Evolutionary conservation across 2,797 vertebrate genomes (phyloP).

Genomic region (Thamnophis elegans): DNA sequence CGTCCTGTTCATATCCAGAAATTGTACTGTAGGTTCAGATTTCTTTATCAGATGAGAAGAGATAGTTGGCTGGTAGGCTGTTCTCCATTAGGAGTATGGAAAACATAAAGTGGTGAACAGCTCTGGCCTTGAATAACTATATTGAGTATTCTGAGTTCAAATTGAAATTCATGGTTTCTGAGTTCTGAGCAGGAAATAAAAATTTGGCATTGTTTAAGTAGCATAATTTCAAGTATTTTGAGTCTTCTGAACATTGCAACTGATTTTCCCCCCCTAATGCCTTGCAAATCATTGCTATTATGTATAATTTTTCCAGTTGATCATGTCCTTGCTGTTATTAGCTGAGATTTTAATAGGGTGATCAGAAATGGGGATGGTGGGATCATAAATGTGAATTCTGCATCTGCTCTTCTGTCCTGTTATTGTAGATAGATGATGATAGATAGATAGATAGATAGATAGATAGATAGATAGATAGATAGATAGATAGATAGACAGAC

Average conservation of each 20-base stretch:
- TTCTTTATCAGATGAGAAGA: background rate
- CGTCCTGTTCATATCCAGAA: background rate
- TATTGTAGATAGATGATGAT: background rate
- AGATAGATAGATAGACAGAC: too few species aligned
- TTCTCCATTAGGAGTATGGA: background rate
- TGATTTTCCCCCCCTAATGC: background rate
- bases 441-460: too few species aligned
- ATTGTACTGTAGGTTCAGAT: background rate
- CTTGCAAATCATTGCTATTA: background rate
- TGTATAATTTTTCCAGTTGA: background rate
- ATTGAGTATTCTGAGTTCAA: background rate
- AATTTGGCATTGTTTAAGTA: background rate
- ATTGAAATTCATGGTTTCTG: background rate
- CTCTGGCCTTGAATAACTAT: background rate
- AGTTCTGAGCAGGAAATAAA: background rate
- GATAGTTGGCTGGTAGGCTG: background rate
- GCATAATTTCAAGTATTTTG: background rate
- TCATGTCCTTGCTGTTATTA: background rate
- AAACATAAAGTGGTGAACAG: background rate
- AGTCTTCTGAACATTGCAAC: background rate
- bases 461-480: too few species aligned
- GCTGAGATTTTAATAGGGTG: background rate
- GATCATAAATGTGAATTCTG: background rate
- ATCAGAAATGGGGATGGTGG: background rate
- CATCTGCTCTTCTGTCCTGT: background rate